Conservation (phyloP, 1,140 invertebrate genomes). For the Drosophila nikananu region DNA sequence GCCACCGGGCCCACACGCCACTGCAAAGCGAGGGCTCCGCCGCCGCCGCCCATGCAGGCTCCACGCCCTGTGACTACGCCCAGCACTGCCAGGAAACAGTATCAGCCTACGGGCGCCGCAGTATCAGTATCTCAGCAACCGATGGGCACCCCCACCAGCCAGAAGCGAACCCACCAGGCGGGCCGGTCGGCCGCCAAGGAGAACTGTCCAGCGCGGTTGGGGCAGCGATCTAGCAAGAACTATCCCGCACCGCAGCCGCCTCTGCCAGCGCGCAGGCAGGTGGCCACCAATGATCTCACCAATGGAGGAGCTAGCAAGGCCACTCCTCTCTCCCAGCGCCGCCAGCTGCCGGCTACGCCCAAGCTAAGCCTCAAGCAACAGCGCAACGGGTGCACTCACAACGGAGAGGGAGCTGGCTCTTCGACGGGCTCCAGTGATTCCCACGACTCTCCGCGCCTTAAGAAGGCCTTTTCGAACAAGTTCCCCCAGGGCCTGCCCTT, state of each 20-base stretch:
- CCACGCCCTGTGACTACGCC: constrained; percentile 33
- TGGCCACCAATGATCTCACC: constrained; percentile 72
- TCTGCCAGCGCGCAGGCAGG: constrained; percentile 48
- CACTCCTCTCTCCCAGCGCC: constrained; percentile 61
- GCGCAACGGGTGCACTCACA: constrained; percentile 26
- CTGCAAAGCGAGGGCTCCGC: constrained; percentile 58
- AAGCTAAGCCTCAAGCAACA: constrained; percentile 64
- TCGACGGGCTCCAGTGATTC: constrained; percentile 79
- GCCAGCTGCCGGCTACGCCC: constrained; percentile 66
- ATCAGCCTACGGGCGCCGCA: constrained; percentile 23
- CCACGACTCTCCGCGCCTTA: constrained; percentile 77
- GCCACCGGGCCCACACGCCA: constrained; percentile 32
- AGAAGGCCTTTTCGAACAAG: constrained; percentile 82
- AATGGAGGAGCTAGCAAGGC: constrained; percentile 33
- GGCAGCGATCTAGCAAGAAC: constrained; percentile 72
- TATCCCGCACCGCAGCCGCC: constrained; percentile 78
- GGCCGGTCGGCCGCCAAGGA: constrained; percentile 68
- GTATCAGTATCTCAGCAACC: constrained; percentile 24
- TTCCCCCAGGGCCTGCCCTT: constrained; percentile 84
- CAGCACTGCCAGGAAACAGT: constrained; percentile 63
- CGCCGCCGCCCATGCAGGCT: constrained; percentile 51
- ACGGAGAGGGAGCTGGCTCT: constrained; percentile 22
- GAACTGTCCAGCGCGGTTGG: constrained; percentile 62
- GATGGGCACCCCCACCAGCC: constrained; percentile 49
- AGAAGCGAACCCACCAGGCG: constrained; percentile 79